Conservation (phyloP, 2,113 vertebrate genomes). For the Propithecus coquereli region DNA sequence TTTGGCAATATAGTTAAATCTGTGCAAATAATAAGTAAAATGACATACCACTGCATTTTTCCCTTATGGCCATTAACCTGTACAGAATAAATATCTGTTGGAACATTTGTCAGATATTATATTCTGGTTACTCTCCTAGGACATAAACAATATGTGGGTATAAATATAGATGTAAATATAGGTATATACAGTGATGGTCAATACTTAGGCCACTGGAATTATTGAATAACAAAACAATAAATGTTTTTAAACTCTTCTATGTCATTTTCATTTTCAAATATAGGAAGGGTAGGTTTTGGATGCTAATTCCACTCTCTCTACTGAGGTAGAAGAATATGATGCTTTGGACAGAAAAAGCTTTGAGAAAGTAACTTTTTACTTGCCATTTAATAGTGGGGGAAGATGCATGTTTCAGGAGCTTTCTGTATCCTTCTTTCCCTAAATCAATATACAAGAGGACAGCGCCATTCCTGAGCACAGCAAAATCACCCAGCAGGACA, state of each 20-base stretch:
- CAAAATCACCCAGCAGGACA: neutral
- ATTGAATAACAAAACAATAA: neutral
- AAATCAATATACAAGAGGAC: neutral
- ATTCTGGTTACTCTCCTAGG: neutral
- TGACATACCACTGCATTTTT: neutral
- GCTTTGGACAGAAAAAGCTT: neutral
- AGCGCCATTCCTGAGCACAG: fast-evolving
- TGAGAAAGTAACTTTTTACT: neutral
- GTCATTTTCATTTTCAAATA: neutral
- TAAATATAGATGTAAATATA: neutral
- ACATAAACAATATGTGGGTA: neutral
- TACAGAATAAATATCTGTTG: slow-evolving; percentile 6
- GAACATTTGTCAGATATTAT: neutral
- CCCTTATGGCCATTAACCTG: neutral
- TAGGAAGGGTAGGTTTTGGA: neutral
- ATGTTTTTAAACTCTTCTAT: neutral
- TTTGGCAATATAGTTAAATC: neutral
- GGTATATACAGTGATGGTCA: neutral
- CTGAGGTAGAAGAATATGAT: neutral
- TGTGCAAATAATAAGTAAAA: neutral
- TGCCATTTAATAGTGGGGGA: neutral
- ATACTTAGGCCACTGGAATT: neutral
- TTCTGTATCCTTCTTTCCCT: neutral
- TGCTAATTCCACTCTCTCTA: neutral
- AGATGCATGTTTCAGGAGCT: neutral